A percentile compares a stretch with the other conserved stretches of the same genome.
phyloP scores from a whole-genome alignment of 1,140 invertebrate species.

The Phymastichus coffea region DNA sequence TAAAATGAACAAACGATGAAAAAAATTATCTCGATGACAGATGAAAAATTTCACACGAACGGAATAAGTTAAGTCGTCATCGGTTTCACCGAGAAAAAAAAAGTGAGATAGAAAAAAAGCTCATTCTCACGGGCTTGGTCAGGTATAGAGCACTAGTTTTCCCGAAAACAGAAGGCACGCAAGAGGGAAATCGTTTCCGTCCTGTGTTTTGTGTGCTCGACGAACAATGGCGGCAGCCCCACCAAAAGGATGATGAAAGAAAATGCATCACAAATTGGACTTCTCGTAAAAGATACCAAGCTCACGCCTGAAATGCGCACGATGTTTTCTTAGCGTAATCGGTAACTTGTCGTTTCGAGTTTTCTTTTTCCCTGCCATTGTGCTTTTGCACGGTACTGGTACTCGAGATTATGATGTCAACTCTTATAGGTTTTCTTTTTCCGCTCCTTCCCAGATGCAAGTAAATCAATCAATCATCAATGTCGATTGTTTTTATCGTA shows the following conservation, averaged over 20 bases:
- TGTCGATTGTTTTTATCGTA: no score
- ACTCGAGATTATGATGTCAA: no score
- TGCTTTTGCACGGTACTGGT: no score
- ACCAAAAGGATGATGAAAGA: slow-evolving; percentile 3
- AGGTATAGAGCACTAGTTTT: not conserved
- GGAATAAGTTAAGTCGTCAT: not conserved
- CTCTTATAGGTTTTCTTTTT: no score
- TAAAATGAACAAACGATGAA: no score
- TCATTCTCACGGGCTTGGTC: slow-evolving; percentile 16
- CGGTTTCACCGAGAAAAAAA: no score
- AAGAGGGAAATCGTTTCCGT: slow-evolving; percentile 21
- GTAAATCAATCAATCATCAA: no score
- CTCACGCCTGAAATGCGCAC: not conserved
- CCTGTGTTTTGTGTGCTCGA: slow-evolving; percentile 10
- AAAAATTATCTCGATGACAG: not conserved
- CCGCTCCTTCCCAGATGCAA: no score
- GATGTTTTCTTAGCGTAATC: no score
- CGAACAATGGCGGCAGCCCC: not conserved
- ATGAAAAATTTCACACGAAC: slow-evolving; percentile 7
- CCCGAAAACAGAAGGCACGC: not conserved
- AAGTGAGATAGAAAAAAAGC: no score
- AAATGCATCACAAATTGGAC: slow-evolving; percentile 9
- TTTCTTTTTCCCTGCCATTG: no score
- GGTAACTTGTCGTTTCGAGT: no score
- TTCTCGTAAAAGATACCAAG: slow-evolving; percentile 12